These are phyloP conservation scores for Synanceia verrucosa DNA, from an alignment of 2,797 vertebrate species.

Conservation along the genomic window DNA sequence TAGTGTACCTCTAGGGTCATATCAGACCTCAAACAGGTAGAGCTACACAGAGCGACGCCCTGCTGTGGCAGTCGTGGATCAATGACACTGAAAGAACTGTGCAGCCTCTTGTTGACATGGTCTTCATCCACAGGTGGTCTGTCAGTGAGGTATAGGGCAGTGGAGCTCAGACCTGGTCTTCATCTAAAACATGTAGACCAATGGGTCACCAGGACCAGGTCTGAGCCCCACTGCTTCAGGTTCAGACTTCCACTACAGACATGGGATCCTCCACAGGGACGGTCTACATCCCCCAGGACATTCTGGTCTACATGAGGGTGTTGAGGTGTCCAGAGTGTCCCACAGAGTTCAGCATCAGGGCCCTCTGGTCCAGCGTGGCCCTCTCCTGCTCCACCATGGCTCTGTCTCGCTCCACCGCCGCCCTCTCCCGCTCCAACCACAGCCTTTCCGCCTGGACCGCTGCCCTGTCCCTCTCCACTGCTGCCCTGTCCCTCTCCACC, in stretches of 20 bases:
- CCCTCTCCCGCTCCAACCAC: constrained; percentile 73
- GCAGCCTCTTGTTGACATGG: not conserved
- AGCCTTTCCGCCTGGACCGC: constrained; percentile 68
- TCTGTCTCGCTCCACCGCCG: constrained; percentile 65
- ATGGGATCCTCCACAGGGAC: not conserved
- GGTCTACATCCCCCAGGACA: not conserved
- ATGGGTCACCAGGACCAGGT: no score
- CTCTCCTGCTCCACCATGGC: constrained; percentile 70
- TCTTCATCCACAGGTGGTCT: not conserved
- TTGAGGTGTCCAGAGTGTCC: constrained; percentile 71
- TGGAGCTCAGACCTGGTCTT: no score
- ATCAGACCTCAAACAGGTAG: not conserved
- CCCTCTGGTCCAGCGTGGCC: constrained; percentile 68
- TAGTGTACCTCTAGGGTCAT: not conserved
- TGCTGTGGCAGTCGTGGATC: no score
- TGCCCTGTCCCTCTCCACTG: constrained; percentile 67
- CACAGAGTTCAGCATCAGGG: constrained; percentile 73
- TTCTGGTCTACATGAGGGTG: constrained; percentile 59
- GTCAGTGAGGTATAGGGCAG: not conserved
- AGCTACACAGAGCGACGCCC: no score
- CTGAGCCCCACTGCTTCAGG: no score
- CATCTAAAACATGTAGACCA: no score
- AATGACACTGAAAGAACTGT: not conserved
- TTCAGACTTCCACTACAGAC: not conserved
- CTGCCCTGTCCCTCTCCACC: constrained; percentile 60